Evolutionary conservation across 2,888 invertebrate species (phyloP), one percentile per base, ranked within the genome.

Genomic region (Pterostichus niger): DNA sequence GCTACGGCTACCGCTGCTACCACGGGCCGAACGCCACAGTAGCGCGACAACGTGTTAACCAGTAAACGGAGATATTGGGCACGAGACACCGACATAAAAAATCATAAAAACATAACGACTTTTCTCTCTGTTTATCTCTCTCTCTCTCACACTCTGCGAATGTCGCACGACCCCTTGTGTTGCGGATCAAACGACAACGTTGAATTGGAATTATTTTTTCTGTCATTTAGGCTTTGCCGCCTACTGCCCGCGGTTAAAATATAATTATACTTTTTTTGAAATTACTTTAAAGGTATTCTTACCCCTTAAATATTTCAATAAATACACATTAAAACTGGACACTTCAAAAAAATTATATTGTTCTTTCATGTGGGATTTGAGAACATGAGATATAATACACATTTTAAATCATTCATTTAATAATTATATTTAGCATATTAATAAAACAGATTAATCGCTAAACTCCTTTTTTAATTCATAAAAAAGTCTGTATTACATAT

Each of bases 71-170:
- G 79, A 68, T 79, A 56, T 61, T 79, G 79, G 46, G 31, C 49
- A 46, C 79, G 31, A 61, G 52, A 68, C 64, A 33, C 33, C 68
- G 46, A 52, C 64, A 68, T 49, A 64, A 79, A 78, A 79, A 79
- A 79, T 79, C 61, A 79, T 79, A 79, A 79, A 79, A 64, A 64
- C 52, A 49, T 79, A 10, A 49, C 78, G 61, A 78, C 78, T 59
- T 78, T 78, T 78, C 61, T 61, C 46, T 59, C 31, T 76, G 33
- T 15, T 15, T 7, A 6, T 17, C 17, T 56, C 56, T 56, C 9
- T 56, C 56, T 59, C 59, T 31, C 10, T 15, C 17, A n/a, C n/a
- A n/a, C n/a, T n/a, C n/a, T n/a, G n/a, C 11, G 54, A 13, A 35
- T 7, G 33, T 64, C 64, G 13, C 54, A 13, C 54, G 15, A 54